Evolutionary conservation across 2,888 invertebrate species (phyloP).

Genomic region (Eumacrocentrus americanus): DNA sequence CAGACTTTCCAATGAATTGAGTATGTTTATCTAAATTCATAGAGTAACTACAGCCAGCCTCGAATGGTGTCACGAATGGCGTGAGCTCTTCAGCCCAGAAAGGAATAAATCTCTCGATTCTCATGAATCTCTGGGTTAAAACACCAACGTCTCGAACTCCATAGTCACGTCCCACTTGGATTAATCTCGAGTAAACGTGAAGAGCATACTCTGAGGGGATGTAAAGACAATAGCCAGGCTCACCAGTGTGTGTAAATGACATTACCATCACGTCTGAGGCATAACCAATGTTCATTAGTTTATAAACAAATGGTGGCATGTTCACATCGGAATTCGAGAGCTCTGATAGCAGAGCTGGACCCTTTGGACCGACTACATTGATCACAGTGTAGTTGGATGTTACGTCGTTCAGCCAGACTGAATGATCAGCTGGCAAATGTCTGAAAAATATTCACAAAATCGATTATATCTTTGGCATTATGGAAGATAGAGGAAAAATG

Average conservation of each 20-base stretch:
- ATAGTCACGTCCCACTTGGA: slow-evolving; percentile 71
- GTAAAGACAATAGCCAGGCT: slow-evolving; percentile 74
- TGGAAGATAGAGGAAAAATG: background rate
- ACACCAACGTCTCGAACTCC: slow-evolving; percentile 73
- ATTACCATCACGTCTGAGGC: slow-evolving; percentile 74
- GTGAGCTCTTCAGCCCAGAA: slow-evolving; percentile 76
- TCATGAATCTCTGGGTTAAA: slow-evolving; percentile 70
- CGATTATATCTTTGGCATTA: too few species aligned
- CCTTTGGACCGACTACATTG: slow-evolving; percentile 75
- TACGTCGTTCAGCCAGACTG: slow-evolving; percentile 70
- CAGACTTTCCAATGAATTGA: slow-evolving; percentile 72
- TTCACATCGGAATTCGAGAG: slow-evolving; percentile 70
- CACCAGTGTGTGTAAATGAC: slow-evolving; percentile 75
- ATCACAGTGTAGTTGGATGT: slow-evolving; percentile 77
- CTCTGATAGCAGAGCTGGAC: slow-evolving; percentile 69
- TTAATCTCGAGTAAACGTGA: slow-evolving; percentile 74
- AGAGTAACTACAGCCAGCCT: slow-evolving; percentile 69
- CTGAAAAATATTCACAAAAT: slow-evolving; percentile 56
- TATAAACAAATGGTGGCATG: slow-evolving; percentile 70
- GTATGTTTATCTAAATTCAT: slow-evolving; percentile 69
- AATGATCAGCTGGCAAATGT: slow-evolving; percentile 68
- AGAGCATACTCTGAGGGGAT: slow-evolving; percentile 77
- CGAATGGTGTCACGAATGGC: slow-evolving; percentile 68
- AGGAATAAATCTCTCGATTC: slow-evolving; percentile 74
- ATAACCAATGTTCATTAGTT: slow-evolving; percentile 71